Evolutionary conservation across 2,113 vertebrate genomes (phyloP), one percentile per base, ranked within the genome.

Genomic region (Eubucco bourcierii): DNA sequence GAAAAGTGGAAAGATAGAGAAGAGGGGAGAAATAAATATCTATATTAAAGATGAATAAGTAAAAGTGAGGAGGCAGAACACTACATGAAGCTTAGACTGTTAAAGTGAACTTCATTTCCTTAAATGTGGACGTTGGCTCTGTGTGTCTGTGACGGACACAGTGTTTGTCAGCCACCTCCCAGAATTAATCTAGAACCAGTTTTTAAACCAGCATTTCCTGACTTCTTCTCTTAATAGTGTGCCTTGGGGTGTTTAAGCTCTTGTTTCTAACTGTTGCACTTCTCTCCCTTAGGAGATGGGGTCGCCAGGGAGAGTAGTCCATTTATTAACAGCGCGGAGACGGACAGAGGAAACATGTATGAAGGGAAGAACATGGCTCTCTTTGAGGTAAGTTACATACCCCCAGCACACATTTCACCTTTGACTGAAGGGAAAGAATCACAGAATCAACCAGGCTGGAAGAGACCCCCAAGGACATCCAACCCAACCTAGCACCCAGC

Each of bases 321-420:
- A 0, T 99, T 99, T 80, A 98, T 99, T 94, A 97, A 97, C 91
- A 98, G 87, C 90, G 96, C 97, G 10, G 98, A 99, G 34, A 71
- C 87, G 65, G 98, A 98, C 80, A 97, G 96, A 78, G 98, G 96
- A 87, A 98, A 96, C 39, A 90, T 92, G 23, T 99, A 98, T 2
- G 98, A 99, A 94, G 98, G 99, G 74, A 99, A 98, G 97, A 99
- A 99, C 97, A 99, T 99, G 99, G 99, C 99, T 29, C 98, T 99
- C 9, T 99, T 99, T 95, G 99, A 99, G 98, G 99, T 99, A 97
- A 97, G 47, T 20, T 71, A 46, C 84, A 52, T 59, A 67, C 9
- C 29, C 20, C 5, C 6, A 44, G 92, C 73, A 27, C 1, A 0
- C 60, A 41, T 67, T 64, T 90, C 15, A 18, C 41, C 12, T 78